phyloP scores from a whole-genome alignment of 1,140 invertebrate species.

The Ceratina japonica region DNA sequence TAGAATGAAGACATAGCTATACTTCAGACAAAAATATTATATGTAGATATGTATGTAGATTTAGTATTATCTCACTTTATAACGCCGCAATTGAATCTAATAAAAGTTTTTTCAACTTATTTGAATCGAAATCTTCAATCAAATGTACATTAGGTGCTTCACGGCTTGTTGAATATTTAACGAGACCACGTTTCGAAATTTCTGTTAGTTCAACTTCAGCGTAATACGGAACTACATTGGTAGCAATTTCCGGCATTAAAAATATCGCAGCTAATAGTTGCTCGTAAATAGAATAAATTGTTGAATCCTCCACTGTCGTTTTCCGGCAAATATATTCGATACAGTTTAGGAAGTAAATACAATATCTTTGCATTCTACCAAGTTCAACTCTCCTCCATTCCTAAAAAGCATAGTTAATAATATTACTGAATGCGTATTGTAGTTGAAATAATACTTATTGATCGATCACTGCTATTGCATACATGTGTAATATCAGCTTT shows the following conservation, averaged over 20 bases:
- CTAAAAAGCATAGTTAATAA: slow-evolving; percentile 72
- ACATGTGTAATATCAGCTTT: slow-evolving; percentile 78
- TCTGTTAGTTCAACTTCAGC: slow-evolving; percentile 81
- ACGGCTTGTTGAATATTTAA: slow-evolving; percentile 78
- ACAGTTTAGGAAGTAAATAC: slow-evolving; percentile 79
- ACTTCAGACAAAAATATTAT: neutral
- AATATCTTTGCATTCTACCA: slow-evolving; percentile 72
- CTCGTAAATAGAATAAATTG: slow-evolving; percentile 79
- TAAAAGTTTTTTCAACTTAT: slow-evolving; percentile 78
- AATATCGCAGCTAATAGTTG: slow-evolving; percentile 80
- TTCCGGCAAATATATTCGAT: slow-evolving; percentile 77
- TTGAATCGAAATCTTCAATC: slow-evolving; percentile 79
- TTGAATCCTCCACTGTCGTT: slow-evolving; percentile 68
- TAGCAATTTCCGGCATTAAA: slow-evolving; percentile 74
- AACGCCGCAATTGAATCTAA: slow-evolving; percentile 68
- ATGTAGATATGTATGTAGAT: slow-evolving; percentile 13
- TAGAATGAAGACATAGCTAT: no score
- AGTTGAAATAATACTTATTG: neutral
- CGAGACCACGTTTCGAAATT: slow-evolving; percentile 81
- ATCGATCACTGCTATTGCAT: slow-evolving; percentile 56
- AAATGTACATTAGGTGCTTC: slow-evolving; percentile 80
- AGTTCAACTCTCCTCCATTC: slow-evolving; percentile 81
- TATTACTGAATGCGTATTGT: slow-evolving; percentile 21
- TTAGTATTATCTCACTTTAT: slow-evolving; percentile 47
- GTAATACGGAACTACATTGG: slow-evolving; percentile 70